Conservation (phyloP, 2,113 vertebrate genomes). For the Carassius gibelio region DNA sequence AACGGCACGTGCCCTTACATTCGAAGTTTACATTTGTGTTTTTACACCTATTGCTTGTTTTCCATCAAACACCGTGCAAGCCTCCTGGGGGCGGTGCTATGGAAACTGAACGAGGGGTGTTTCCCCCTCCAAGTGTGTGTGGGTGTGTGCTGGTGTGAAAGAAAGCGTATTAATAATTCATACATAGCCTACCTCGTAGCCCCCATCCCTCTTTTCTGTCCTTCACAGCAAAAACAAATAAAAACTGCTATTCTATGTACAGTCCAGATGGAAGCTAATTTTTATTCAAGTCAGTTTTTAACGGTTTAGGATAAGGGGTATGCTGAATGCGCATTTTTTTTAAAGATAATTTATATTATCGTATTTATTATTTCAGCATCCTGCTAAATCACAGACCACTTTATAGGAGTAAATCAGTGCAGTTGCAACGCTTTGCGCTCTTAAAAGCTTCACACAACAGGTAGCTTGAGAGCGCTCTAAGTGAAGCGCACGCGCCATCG, state of each 20-base stretch:
- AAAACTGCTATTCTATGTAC: neutral
- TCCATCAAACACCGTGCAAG: slow-evolving; percentile 52
- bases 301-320: neutral
- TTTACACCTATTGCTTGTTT: slow-evolving; percentile 42
- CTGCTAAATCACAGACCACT: neutral
- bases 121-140: slow-evolving; percentile 45
- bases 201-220: neutral
- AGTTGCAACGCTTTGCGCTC: neutral
- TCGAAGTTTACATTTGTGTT: neutral
- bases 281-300: neutral
- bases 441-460: slow-evolving; percentile 37
- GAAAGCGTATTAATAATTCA: slow-evolving; percentile 74
- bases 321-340: neutral
- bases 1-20: slow-evolving; percentile 6
- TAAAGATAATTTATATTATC: neutral
- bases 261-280: neutral
- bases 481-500: slow-evolving; percentile 35
- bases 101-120: slow-evolving; percentile 75
- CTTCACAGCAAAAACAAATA: neutral
- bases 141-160: slow-evolving; percentile 50
- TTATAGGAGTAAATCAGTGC: neutral
- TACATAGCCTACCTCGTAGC: slow-evolving; percentile 2
- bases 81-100: slow-evolving; percentile 77
- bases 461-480: slow-evolving; percentile 2
- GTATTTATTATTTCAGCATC: neutral